Percentiles rank a stretch among this genome's conserved stretches.
phyloP scores from a whole-genome alignment of 2,888 invertebrate genomes.

The Trichopria drosophilae region DNA sequence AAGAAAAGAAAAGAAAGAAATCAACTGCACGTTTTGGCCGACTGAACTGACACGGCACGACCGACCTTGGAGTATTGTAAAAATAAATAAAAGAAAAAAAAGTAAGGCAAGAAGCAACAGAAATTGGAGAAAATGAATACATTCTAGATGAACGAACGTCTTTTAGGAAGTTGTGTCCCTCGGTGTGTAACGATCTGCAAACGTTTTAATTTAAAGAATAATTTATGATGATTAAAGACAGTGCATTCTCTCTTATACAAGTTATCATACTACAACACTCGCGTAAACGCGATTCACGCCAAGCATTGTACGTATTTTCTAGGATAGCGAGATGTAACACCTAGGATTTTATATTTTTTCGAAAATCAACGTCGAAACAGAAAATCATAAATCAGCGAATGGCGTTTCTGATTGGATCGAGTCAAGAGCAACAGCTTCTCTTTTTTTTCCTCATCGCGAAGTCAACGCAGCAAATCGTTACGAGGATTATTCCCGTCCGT shows the following conservation, averaged over 20 bases:
- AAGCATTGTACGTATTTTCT: conserved; percentile 53
- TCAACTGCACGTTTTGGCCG: conserved; percentile 38
- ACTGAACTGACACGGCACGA: conserved; percentile 24
- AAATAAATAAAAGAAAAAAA: conserved; percentile 31
- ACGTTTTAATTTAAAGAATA: conserved; percentile 46
- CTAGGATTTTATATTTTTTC: conserved; percentile 55
- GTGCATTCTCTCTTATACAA: conserved; percentile 32
- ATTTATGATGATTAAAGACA: conserved; percentile 44
- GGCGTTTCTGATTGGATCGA: no score
- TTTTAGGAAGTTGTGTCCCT: conserved; percentile 50
- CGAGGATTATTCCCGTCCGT: no score
- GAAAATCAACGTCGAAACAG: no score
- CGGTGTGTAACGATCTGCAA: conserved; percentile 47
- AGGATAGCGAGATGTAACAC: conserved; percentile 48
- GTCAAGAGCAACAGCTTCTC: no score
- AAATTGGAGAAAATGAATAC: conserved; percentile 31
- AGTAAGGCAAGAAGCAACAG: conserved; percentile 21
- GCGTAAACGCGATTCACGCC: conserved; percentile 39
- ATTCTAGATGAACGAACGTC: conserved; percentile 39
- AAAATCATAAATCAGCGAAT: no score
- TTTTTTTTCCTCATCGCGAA: no score
- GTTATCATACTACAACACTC: conserved; percentile 34
- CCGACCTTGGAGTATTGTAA: conserved; percentile 40
- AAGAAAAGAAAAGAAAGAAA: conserved; percentile 13
- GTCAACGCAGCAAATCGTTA: no score